Evolutionary conservation across 2,113 vertebrate species (phyloP).

Genomic region (Cacatua alba): DNA sequence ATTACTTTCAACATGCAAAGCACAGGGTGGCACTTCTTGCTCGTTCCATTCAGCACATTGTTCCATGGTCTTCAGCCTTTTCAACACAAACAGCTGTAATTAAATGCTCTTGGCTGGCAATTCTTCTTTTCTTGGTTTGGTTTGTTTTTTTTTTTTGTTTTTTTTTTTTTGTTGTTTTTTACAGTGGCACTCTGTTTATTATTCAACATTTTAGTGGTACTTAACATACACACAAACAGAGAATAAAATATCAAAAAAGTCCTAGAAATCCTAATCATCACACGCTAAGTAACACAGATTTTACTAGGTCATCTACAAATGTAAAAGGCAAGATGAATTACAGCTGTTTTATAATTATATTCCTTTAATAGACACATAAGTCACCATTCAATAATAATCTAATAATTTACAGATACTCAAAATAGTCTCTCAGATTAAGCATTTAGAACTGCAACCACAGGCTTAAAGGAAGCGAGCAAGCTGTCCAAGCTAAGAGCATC

Average conservation of each 20-base stretch:
- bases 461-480: neutral
- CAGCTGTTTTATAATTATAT: neutral
- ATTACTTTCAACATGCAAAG: slow-evolving; percentile 64
- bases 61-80: slow-evolving; percentile 11
- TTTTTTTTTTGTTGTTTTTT: neutral
- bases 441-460: neutral
- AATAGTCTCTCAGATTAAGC: neutral
- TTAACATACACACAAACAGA: neutral
- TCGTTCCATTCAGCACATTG: neutral
- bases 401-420: neutral
- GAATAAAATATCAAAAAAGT: neutral
- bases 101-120: neutral
- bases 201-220: neutral
- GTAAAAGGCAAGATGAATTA: neutral
- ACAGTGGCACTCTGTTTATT: neutral
- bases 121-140: no score
- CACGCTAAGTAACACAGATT: neutral
- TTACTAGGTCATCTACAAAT: neutral
- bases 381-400: neutral
- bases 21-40: slow-evolving; percentile 29
- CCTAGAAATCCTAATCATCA: neutral
- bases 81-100: slow-evolving; percentile 25
- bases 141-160: neutral
- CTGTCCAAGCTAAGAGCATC: neutral
- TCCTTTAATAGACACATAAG: neutral